Percentiles rank a stretch among this genome's conserved stretches.
Evolutionary conservation across 1,140 invertebrate genomes (phyloP).

Genomic region (Nephila pilipes): DNA sequence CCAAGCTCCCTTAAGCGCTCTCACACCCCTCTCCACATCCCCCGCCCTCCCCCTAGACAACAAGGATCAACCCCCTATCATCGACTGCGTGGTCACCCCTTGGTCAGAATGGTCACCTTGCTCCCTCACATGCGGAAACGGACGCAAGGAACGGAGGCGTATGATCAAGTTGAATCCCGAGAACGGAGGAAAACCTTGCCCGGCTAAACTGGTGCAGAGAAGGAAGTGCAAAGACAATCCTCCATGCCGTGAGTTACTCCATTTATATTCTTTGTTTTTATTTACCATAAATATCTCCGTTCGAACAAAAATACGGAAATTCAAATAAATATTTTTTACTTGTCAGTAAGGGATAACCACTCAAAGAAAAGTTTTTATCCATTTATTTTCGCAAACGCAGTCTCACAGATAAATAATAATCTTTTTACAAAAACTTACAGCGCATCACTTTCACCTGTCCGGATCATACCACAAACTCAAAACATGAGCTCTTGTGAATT

Average conservation of each 20-base stretch:
- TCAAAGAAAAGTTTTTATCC: too few relatives aligned
- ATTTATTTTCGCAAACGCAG: too few relatives aligned
- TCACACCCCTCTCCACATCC: conserved; percentile 62
- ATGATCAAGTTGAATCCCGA: conserved; percentile 84
- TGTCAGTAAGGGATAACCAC: too few relatives aligned
- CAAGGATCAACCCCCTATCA: conserved; percentile 69
- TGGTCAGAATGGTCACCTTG: conserved; percentile 90
- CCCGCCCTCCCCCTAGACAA: conserved; percentile 55
- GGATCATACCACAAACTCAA: too few relatives aligned
- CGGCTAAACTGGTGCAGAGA: conserved; percentile 82
- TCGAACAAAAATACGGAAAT: too few relatives aligned
- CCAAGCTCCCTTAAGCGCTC: conserved; percentile 68
- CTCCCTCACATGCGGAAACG: conserved; percentile 86
- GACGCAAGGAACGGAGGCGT: conserved; percentile 81
- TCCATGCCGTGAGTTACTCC: conserved; percentile 80
- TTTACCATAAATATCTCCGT: neutral
- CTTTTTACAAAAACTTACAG: too few relatives aligned
- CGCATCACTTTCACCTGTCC: too few relatives aligned
- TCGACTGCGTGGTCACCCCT: conserved; percentile 86
- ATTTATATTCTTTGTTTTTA: too few relatives aligned
- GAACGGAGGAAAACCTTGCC: conserved; percentile 88
- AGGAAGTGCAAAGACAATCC: conserved; percentile 80
- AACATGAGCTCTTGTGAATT: too few relatives aligned
- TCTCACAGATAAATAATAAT: too few relatives aligned
- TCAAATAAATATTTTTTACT: too few relatives aligned